These are phyloP conservation scores for Xestia rhomboidea DNA, from an alignment of 2,888 invertebrate species.

Conservation along the genomic window DNA sequence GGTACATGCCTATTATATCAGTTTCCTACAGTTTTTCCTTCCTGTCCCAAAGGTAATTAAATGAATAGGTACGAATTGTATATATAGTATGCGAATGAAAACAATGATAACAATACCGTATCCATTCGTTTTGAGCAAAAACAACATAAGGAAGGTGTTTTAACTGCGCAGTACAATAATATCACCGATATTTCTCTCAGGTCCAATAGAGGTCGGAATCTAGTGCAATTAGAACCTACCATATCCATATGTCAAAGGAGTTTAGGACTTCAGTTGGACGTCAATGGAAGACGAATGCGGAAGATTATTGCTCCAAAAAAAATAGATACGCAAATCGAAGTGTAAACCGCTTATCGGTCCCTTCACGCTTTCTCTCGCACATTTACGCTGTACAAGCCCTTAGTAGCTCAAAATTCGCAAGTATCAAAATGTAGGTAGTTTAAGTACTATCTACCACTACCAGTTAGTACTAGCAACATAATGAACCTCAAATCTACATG, in stretches of 20 bases:
- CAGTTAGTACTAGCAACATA: conserved; percentile 59
- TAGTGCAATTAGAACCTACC: not conserved
- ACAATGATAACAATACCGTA: conserved; percentile 29
- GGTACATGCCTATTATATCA: conserved; percentile 35
- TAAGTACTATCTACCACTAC: conserved; percentile 21
- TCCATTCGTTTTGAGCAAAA: conserved; percentile 40
- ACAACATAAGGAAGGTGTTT: conserved; percentile 16
- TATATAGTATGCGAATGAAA: conserved; percentile 27
- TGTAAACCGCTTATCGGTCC: not conserved
- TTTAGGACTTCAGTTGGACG: not conserved
- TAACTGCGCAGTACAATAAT: conserved; percentile 33
- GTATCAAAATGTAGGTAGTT: conserved; percentile 31
- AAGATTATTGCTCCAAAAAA: not conserved
- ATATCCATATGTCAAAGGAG: too few species aligned
- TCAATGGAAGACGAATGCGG: not conserved
- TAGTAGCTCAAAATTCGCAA: conserved; percentile 22
- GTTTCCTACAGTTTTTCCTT: conserved; percentile 58
- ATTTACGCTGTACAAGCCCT: conserved; percentile 16
- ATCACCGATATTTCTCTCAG: not conserved
- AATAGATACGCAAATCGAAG: not conserved
- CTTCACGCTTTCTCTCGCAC: conserved; percentile 35
- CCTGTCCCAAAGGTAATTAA: conserved; percentile 26
- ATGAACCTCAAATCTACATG: conserved; percentile 82
- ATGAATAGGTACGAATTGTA: conserved; percentile 4
- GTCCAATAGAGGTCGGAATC: not conserved